Conservation (phyloP, 2,797 vertebrate genomes). For the Vultur gryphus region DNA sequence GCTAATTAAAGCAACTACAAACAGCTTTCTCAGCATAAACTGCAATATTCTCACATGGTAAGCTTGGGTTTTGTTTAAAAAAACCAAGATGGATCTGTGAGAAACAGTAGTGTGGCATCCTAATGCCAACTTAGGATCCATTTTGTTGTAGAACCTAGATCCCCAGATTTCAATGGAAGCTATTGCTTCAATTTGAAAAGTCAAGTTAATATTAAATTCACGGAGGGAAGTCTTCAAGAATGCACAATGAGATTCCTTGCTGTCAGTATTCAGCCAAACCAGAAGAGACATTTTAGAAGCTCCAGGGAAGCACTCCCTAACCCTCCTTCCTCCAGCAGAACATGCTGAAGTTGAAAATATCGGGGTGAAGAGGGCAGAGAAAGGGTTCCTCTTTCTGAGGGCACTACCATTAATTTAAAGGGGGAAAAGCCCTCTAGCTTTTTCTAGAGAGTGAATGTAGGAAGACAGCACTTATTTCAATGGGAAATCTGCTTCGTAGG, state of each 20-base stretch:
- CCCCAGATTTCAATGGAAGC: background rate
- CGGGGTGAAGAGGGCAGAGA: background rate
- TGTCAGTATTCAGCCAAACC: background rate
- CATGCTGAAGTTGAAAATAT: background rate
- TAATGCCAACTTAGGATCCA: background rate
- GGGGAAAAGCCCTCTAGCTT: background rate
- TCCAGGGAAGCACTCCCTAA: background rate
- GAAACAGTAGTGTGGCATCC: background rate
- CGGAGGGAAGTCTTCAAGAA: background rate
- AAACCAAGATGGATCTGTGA: background rate
- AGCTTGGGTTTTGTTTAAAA: background rate
- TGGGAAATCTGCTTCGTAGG: background rate
- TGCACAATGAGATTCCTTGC: rapidly evolving
- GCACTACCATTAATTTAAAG: background rate
- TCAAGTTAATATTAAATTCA: background rate
- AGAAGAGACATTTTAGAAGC: background rate
- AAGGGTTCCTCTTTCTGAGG: background rate
- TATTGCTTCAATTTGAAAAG: background rate
- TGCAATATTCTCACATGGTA: background rate
- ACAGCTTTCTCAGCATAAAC: background rate
- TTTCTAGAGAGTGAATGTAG: background rate
- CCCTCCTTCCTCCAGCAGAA: background rate
- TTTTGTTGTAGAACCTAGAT: background rate
- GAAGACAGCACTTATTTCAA: background rate
- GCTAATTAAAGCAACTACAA: background rate